A percentile compares a stretch with the other conserved stretches of the same genome.
phyloP scores from a whole-genome alignment of 2,113 vertebrate genomes.

The Herpetotheres cachinnans region DNA sequence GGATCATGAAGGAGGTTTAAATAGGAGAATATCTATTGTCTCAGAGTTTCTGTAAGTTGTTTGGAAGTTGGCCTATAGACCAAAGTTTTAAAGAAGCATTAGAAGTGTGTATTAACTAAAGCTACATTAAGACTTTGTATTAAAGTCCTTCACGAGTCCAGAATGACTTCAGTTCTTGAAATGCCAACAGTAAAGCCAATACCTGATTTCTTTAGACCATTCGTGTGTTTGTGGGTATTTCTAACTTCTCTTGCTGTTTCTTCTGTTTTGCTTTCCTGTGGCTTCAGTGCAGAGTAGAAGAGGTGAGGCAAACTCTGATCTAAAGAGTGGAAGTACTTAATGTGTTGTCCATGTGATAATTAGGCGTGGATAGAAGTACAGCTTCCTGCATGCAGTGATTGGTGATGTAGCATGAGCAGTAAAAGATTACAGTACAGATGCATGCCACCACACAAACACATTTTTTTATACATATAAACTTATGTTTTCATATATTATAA shows the following conservation, averaged over 20 bases:
- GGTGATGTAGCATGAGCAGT: not conserved
- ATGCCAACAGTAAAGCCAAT: not conserved
- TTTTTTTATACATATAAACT: not conserved
- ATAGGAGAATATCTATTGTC: not conserved
- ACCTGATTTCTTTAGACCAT: not conserved
- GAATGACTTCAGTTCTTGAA: not conserved
- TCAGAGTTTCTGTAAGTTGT: not conserved
- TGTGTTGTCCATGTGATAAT: not conserved
- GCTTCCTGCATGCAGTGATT: not conserved
- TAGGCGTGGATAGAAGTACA: not conserved
- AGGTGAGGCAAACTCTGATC: slow-evolving; percentile 84
- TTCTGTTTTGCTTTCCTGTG: slow-evolving; percentile 71
- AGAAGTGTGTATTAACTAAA: not conserved
- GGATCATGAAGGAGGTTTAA: not conserved
- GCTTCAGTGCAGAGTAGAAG: slow-evolving; percentile 98
- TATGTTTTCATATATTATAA: not conserved
- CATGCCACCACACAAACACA: not conserved
- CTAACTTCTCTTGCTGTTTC: slow-evolving; percentile 74
- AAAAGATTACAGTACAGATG: not conserved
- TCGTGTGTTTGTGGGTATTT: slow-evolving; percentile 27
- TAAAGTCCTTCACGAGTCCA: not conserved
- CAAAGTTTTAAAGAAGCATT: not conserved
- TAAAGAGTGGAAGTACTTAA: not conserved
- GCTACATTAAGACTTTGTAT: not conserved
- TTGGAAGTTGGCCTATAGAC: not conserved